Conservation (phyloP, 2,888 invertebrate species). For the Lasioglossum vierecki region DNA sequence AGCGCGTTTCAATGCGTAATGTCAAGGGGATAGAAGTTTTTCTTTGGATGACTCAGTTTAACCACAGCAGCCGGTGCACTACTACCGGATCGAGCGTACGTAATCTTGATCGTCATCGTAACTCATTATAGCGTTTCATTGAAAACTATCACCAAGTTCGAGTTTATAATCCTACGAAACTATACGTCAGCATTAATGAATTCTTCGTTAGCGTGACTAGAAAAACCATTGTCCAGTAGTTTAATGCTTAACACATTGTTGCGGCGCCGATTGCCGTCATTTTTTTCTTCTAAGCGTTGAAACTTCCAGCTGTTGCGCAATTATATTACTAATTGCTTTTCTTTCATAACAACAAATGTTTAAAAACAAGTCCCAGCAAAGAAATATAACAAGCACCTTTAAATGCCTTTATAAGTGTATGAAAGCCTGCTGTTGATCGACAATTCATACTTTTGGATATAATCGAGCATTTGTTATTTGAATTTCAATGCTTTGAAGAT, state of each 20-base stretch:
- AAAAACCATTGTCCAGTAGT: background rate
- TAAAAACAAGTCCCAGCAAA: background rate
- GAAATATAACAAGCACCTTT: no score
- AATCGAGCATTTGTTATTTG: no score
- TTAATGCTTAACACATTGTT: background rate
- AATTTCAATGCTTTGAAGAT: background rate
- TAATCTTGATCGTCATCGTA: conserved; percentile 10
- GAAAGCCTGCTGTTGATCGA: no score
- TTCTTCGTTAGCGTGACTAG: background rate
- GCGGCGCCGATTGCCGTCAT: background rate
- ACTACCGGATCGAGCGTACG: background rate
- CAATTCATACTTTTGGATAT: no score
- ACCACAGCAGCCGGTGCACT: background rate
- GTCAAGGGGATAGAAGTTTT: conserved; percentile 7
- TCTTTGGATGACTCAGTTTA: conserved; percentile 17
- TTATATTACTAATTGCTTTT: background rate
- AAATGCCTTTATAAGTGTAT: no score
- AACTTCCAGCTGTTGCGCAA: background rate
- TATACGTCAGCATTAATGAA: background rate
- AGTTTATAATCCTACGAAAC: background rate
- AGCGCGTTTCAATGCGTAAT: conserved; percentile 3
- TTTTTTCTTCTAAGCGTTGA: background rate
- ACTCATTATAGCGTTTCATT: background rate
- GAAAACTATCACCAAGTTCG: background rate
- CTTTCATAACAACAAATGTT: background rate